phyloP scores from a whole-genome alignment of 1,140 invertebrate species.

The Lordiphosa clarofinis region DNA sequence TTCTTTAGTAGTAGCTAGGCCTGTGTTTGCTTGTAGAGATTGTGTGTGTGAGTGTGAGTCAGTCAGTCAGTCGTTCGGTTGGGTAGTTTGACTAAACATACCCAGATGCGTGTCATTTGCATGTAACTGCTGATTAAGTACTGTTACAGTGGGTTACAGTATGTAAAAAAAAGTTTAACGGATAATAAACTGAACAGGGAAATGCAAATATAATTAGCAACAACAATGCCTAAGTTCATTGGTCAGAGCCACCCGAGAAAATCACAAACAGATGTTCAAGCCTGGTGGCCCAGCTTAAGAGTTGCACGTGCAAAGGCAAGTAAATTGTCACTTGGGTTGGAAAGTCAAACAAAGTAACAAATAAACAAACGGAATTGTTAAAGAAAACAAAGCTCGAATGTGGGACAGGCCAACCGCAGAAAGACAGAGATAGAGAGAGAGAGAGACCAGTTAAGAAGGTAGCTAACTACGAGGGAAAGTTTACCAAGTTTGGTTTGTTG shows the following conservation, averaged over 20 bases:
- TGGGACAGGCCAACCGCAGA: constrained; percentile 29
- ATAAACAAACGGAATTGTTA: constrained; percentile 45
- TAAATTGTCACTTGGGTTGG: constrained; percentile 58
- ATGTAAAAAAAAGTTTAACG: constrained; percentile 18
- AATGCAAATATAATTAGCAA: constrained; percentile 64
- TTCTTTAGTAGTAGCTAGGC: constrained; percentile 15
- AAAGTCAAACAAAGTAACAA: constrained; percentile 48
- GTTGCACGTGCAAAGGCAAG: constrained; percentile 37
- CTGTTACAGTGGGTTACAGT: constrained; percentile 18
- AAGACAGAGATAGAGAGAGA: constrained; percentile 1
- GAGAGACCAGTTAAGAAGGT: not conserved
- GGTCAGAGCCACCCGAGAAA: constrained; percentile 29
- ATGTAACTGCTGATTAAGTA: constrained; percentile 36
- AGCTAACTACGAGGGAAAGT: constrained; percentile 30
- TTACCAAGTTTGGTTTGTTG: constrained; percentile 15
- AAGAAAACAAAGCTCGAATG: constrained; percentile 28
- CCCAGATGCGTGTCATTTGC: constrained; percentile 46
- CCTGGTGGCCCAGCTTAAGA: not conserved
- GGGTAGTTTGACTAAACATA: constrained; percentile 17
- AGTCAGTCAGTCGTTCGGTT: constrained; percentile 11
- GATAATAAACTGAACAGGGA: constrained; percentile 44
- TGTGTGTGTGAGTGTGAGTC: constrained; percentile 25
- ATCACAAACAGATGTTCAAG: constrained; percentile 5
- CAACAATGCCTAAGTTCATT: constrained; percentile 61
- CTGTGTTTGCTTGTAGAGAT: constrained; percentile 17